Evolutionary conservation across 2,888 invertebrate genomes (phyloP), one percentile per base, ranked within the genome.

Genomic region (Spisula subtruncata): DNA sequence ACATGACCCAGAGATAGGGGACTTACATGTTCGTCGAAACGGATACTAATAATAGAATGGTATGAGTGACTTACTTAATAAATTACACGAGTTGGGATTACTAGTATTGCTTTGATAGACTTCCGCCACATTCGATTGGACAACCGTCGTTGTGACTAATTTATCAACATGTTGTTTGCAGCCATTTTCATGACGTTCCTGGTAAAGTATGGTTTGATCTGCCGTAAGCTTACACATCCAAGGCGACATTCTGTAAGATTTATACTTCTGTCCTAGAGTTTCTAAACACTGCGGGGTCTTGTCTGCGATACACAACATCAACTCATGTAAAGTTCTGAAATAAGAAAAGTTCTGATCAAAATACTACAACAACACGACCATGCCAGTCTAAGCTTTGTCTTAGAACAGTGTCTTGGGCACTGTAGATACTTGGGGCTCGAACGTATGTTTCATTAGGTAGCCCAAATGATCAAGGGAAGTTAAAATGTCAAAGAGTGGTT

Each of bases 151-250:
- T 32, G 75, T 35, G 29, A 14, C 75, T 18, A 20, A 35, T 75
- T 5, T 35, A 32, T 75, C 5, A 12, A 35, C 25, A 75, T 25
- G 5, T 35, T 75, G 35, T 14, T 75, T 75, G 35, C 75, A 75
- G 35, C 75, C 75, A 75, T 75, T 75, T 75, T 75, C 32, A 75
- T 75, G 75, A 16, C 75, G 75, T 75, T 75, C 75, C 20, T 75
- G 75, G 35, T 75, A 75, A 1, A 75, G 35, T 35, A 75, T 75
- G 35, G 75, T 75, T 35, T 75, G 75, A 75, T 75, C 35, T 16
- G 75, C 75, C 0, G 75, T 75, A 16, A 75, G 18, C 10, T 75
- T 32, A 18, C 75, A 75, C 16, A 29, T 35, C 75, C 75, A 75
- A 0, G 75, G 75, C 0, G 75, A 32, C 75, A 75, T 35, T 16